Evolutionary conservation across 2,113 vertebrate genomes (phyloP).

Genomic region (Danionella cerebrum): DNA sequence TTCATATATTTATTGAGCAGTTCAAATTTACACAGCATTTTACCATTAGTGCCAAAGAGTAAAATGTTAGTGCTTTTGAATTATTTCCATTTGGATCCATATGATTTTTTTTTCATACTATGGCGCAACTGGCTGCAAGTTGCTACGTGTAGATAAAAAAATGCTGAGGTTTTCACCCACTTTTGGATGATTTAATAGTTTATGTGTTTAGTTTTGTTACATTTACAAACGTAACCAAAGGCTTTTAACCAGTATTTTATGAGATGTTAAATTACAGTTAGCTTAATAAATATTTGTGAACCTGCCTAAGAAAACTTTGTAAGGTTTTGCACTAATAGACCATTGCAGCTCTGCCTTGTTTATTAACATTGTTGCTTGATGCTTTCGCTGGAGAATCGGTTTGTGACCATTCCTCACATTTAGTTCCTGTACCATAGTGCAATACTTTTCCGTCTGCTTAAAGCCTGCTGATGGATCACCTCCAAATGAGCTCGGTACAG

Average conservation of each 20-base stretch:
- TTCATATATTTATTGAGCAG: no score
- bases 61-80: no score
- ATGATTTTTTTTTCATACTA: no score
- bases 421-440: background rate
- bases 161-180: no score
- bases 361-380: no score
- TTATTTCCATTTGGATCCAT: no score
- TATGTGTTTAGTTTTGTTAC: background rate
- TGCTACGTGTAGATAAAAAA: no score
- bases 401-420: no score
- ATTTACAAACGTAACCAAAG: background rate
- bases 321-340: background rate
- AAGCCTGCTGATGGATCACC: background rate
- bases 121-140: no score
- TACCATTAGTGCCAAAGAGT: background rate
- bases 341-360: background rate
- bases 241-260: background rate
- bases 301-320: background rate
- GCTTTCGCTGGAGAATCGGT: no score
- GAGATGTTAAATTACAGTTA: no score
- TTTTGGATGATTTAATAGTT: no score
- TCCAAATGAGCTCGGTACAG: background rate
- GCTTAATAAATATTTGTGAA: background rate
- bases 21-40: background rate
- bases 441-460: background rate